Percentiles rank a stretch among this genome's conserved stretches.
These are phyloP conservation scores for Apis florea DNA, from an alignment of 1,140 invertebrate species.

Conservation along the genomic window DNA sequence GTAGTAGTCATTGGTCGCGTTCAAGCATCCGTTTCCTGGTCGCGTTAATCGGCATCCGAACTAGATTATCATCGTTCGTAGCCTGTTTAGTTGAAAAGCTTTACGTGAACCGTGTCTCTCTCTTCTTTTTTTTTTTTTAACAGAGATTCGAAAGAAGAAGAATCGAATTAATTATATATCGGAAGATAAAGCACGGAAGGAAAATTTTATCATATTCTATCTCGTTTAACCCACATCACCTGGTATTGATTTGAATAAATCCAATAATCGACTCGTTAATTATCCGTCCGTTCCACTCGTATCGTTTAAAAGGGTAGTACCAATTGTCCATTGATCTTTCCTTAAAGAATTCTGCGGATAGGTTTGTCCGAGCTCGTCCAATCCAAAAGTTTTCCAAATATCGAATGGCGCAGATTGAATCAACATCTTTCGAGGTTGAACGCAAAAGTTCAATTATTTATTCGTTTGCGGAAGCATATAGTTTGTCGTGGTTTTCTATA, in stretches of 20 bases:
- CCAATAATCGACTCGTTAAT: neutral
- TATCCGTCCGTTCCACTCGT: neutral
- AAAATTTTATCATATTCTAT: neutral
- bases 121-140: no score
- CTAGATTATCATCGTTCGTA: slow-evolving; percentile 10
- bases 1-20: slow-evolving; percentile 5
- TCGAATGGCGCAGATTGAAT: neutral
- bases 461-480: neutral
- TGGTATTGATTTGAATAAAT: neutral
- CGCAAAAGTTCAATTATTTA: slow-evolving; percentile 1
- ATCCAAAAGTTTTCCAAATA: neutral
- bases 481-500: neutral
- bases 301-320: neutral
- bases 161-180: no score
- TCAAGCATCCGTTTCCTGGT: slow-evolving; percentile 33
- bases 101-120: no score
- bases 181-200: no score
- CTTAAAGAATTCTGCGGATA: neutral
- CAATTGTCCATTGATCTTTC: neutral
- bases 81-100: neutral
- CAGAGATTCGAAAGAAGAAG: no score
- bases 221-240: neutral
- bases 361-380: neutral
- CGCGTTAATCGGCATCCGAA: neutral
- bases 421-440: neutral